Base-by-base conservation (phyloP, 1,140 invertebrate genomes). In the Cydia splendana region DNA sequence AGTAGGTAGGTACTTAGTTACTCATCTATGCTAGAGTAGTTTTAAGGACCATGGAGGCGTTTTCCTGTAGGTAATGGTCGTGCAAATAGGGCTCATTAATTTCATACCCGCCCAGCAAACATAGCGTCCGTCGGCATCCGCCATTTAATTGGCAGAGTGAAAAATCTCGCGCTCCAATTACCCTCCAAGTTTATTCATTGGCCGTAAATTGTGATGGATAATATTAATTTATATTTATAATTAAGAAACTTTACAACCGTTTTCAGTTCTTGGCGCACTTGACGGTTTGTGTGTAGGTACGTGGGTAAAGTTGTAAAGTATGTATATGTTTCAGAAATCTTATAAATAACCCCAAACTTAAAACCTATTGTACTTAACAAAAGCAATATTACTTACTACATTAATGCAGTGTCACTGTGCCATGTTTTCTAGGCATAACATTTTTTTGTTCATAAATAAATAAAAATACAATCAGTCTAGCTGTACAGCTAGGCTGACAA, bases 141-240 rank as follows among this genome's bases (percentile, higher is more conserved):
- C 80, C 84, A 90, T 90, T 91, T 91, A 92, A 91, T 92, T 91
- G 91, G 86, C 84, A 84, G 79, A 81, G 76, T 91, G 89, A 91
- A 91, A 89, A 91, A 91, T 91, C 78, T 57, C 77, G 73, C 80
- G 79, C 85, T 89, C 83, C 83, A 80, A 82, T 88, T 87, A 87
- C 87, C 73, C 80, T 51, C 75, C 71, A 48, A 83, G 80, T 84
- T 45, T 85, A 79, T 83, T 87, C 81, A 86, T 83, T 81, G 79
- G 77, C 76, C 79, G 79, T 79, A 86, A 85, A 87, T 85, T 81
- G 80, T 81, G 75, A 80, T 82, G 81, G 78, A 77, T 76, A 85
- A 82, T 83, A 78, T 80, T 79, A 77, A 80, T 82, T 79, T 78
- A n/a, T n/a, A n/a, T n/a, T n/a, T n/a, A n/a, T n/a, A 75, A 79